Base-by-base conservation (phyloP, 2,113 vertebrate species). In the Meleagris gallopavo region DNA sequence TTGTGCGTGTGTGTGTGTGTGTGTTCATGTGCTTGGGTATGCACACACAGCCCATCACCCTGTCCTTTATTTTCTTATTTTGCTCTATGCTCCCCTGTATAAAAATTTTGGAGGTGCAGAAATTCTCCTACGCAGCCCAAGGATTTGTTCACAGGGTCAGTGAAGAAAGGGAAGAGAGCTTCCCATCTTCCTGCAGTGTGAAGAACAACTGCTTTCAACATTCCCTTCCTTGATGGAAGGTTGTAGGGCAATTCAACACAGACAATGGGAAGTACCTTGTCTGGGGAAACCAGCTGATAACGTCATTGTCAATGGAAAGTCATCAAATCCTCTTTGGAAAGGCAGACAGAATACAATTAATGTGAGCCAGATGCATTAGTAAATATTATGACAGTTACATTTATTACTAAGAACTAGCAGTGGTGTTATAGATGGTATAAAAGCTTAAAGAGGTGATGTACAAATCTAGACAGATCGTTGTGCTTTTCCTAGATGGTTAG, bases 11-110 rank as follows among this genome's bases (percentile, higher is more conserved):
- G 71, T 30, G 58, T 21, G 32, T 14, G 36, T 29, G 64, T 45
- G 64, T 52, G 72, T 46, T 94, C 75, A 69, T 3, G 4, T 54
- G 81, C 77, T 66, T 18, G 52, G 2, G 3, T 61, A 79, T 32
- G 62, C 83, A 64, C 91, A 86, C 85, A 75, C 65, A 90, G 92
- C 90, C 43, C 90, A 90, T 86, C 67, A 71, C 86, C 83, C 73
- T 69, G 40, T 65, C 83, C 69, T 94, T 90, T 87, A 83, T 84
- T 75, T 78, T 82, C 82, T 43, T 45, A 13, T 57, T 80, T 69
- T 83, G n/a, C 5, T 0, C 54, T 13, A 10, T 58, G n/a, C n/a
- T 86, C 30, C 70, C 60, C 78, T 52, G 18, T 1, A 8, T 12
- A 19, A 34, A 70, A 66, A 74, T 55, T 52, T 74, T 20, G 21